Percentiles rank a stretch among this genome's conserved stretches.
phyloP scores from a whole-genome alignment of 2,797 vertebrate species.

The Rhinophrynus dorsalis region DNA sequence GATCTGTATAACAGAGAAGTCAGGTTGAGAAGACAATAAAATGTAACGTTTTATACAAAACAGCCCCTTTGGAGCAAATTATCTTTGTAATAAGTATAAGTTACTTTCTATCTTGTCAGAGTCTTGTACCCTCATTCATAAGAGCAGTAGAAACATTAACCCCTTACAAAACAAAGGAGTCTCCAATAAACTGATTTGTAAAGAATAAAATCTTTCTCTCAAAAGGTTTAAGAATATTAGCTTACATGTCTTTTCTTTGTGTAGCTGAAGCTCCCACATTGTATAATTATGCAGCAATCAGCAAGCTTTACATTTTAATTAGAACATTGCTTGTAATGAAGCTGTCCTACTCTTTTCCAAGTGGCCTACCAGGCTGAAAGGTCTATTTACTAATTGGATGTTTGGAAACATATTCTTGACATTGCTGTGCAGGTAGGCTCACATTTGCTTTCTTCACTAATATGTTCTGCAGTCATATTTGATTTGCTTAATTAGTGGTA shows the following conservation, averaged over 20 bases:
- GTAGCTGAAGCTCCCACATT: constrained; percentile 61
- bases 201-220: neutral
- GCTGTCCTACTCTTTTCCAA: constrained; percentile 52
- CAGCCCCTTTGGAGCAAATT: constrained; percentile 57
- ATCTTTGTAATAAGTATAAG: constrained; percentile 58
- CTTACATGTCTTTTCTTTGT: constrained; percentile 49
- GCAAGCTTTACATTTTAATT: constrained; percentile 78
- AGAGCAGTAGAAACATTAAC: constrained; percentile 7
- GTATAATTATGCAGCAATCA: constrained; percentile 75
- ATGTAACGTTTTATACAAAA: constrained; percentile 52
- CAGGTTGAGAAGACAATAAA: constrained; percentile 52
- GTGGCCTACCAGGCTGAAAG: constrained; percentile 59
- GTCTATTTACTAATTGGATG: constrained; percentile 71
- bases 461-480: constrained; percentile 61
- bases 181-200: neutral
- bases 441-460: constrained; percentile 56
- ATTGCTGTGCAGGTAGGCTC: constrained; percentile 60
- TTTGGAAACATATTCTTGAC: constrained; percentile 66
- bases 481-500: constrained; percentile 72
- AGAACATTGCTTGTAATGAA: constrained; percentile 62
- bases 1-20: constrained; percentile 58
- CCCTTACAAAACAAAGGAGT: neutral
- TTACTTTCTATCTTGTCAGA: constrained; percentile 51
- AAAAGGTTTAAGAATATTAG: constrained; percentile 55
- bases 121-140: constrained; percentile 56